These are phyloP conservation scores for Phataginus tricuspis DNA, from an alignment of 2,797 vertebrate species.

Conservation along the genomic window DNA sequence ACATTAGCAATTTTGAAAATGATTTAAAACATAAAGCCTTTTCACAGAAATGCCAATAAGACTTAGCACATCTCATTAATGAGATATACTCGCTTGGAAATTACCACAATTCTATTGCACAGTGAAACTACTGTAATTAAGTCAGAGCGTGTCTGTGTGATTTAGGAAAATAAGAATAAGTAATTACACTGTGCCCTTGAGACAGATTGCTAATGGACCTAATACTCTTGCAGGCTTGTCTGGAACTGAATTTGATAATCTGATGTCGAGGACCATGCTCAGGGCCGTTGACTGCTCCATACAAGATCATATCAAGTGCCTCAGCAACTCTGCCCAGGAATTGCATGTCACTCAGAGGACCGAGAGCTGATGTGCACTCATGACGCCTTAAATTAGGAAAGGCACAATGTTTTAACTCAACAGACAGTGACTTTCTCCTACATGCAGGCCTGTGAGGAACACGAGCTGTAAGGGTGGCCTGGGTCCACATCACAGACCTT, in stretches of 20 bases:
- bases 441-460: fast-evolving
- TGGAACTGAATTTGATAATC: not conserved
- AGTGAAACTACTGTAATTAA: constrained; percentile 82
- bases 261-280: not conserved
- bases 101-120: constrained; percentile 73
- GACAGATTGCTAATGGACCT: constrained; percentile 55
- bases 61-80: constrained; percentile 79
- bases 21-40: constrained; percentile 78
- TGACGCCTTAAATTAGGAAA: not conserved
- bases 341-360: fast-evolving
- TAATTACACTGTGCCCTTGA: constrained; percentile 78
- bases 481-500: not conserved
- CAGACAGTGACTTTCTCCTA: not conserved
- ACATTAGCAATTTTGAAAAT: constrained; percentile 72
- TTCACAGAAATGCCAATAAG: constrained; percentile 74
- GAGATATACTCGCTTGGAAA: constrained; percentile 68
- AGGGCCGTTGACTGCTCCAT: not conserved
- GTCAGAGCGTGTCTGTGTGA: constrained; percentile 79
- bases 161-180: constrained; percentile 86
- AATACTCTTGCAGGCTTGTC: not conserved
- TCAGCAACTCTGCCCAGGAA: not conserved
- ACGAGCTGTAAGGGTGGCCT: fast-evolving
- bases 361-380: not conserved
- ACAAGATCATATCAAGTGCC: fast-evolving
- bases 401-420: too few relatives aligned